These are phyloP conservation scores for Callimorpha dominula DNA, from an alignment of 2,888 invertebrate genomes.

Conservation along the genomic window DNA sequence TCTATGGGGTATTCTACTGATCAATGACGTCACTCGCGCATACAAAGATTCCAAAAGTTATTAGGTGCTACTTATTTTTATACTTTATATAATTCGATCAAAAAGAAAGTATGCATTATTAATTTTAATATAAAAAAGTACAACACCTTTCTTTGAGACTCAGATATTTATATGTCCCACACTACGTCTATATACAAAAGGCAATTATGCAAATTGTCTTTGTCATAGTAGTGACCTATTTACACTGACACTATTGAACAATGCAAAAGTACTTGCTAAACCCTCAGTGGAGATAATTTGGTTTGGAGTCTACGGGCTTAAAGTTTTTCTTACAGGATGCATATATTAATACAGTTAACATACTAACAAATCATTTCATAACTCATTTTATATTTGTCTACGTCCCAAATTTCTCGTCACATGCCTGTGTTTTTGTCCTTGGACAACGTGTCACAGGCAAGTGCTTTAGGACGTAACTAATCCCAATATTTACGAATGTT, in stretches of 20 bases:
- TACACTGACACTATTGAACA: constrained; percentile 45
- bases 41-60: too few relatives aligned
- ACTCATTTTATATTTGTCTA: too few relatives aligned
- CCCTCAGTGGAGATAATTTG: background rate
- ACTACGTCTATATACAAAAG: constrained; percentile 20
- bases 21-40: background rate
- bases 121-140: background rate
- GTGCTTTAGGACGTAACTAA: too few relatives aligned
- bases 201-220: constrained; percentile 41
- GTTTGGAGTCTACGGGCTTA: background rate
- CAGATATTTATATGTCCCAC: constrained; percentile 13
- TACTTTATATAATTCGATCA: background rate
- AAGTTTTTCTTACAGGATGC: background rate
- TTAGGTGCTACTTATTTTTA: too few relatives aligned
- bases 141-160: background rate
- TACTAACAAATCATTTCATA: too few relatives aligned
- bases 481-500: background rate
- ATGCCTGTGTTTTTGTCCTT: too few relatives aligned
- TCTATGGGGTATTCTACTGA: background rate
- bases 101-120: background rate
- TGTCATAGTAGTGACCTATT: constrained; percentile 31
- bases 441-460: too few relatives aligned
- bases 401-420: too few relatives aligned
- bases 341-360: too few relatives aligned
- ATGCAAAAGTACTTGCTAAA: background rate